Evolutionary conservation across 2,113 vertebrate genomes (phyloP), one percentile per base, ranked within the genome.

Genomic region (Cyanoramphus novaezelandiae): DNA sequence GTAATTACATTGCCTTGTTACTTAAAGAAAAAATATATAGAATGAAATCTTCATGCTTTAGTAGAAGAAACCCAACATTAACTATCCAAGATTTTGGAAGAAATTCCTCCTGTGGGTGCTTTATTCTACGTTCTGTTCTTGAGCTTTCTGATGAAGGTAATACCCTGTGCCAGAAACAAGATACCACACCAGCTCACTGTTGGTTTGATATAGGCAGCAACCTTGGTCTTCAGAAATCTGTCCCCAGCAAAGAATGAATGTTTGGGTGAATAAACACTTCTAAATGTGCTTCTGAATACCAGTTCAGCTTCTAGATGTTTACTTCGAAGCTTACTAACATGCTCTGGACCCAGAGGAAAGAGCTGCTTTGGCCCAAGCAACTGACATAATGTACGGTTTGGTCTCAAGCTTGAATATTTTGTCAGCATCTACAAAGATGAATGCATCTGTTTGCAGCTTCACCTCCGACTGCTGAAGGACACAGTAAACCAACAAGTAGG

Each of bases 271-370:
- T 13, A 53, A 65, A 39, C 8, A 19, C 31, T 85, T 91, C 31
- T 50, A 60, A 79, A 41, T 53, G 50, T 47, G 53, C 57, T 65
- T 55, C 60, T 64, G 49, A 46, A 41, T 70, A 84, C 82, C 29
- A 72, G 69, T 95, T 67, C 93, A 99, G 98, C 97, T 98, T 84
- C 91, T 99, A 33, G 97, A 98, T 91, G 95, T 97, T 96, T 98
- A 98, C 75, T 98, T 97, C 49, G 98, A 98, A 96, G 97, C 96
- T 64, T 98, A 98, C 86, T 98, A 98, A 83, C 98, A 98, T 53
- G 71, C 95, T 29, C 43, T 96, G 55, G 97, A 98, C 67, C 44
- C 95, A 20, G 98, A 98, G 55, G 97, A 98, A 96, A 96, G 97
- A 89, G 97, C 98, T 70, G 35, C 97, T 27, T 92, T 98, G 95